Evolutionary conservation across 1,140 invertebrate species (phyloP).

Genomic region (Drosophila cardini): DNA sequence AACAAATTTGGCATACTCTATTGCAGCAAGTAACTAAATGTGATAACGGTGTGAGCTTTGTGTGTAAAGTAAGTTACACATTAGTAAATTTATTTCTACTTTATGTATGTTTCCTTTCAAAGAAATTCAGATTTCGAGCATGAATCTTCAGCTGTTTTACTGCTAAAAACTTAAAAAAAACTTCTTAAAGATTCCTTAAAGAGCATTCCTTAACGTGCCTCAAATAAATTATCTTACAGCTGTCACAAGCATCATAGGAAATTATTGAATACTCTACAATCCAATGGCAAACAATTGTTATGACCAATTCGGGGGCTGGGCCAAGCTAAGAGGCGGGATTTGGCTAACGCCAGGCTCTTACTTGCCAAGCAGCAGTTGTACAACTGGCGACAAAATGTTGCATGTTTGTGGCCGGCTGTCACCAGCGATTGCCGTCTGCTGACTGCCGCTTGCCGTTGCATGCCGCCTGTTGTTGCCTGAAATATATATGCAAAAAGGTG

Average conservation of each 20-base stretch:
- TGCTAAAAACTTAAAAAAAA: too few species aligned
- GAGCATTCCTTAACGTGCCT: neutral
- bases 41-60: too few species aligned
- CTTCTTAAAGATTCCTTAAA: too few species aligned
- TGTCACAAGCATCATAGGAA: conserved; percentile 51
- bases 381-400: conserved; percentile 82
- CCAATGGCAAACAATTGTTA: conserved; percentile 22
- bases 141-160: too few species aligned
- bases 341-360: conserved; percentile 17
- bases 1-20: conserved; percentile 6
- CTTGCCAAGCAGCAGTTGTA: conserved; percentile 53
- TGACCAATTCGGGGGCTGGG: conserved; percentile 42
- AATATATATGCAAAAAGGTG: conserved; percentile 83
- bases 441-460: conserved; percentile 18
- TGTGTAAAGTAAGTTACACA: too few species aligned
- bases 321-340: conserved; percentile 5
- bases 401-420: conserved; percentile 79
- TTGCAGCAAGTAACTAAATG: too few species aligned
- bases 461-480: conserved; percentile 25
- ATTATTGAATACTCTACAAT: conserved; percentile 35
- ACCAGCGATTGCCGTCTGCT: conserved; percentile 39
- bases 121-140: too few species aligned
- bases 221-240: conserved; percentile 24
- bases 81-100: too few species aligned
- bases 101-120: too few species aligned